These are phyloP conservation scores for Zosterops lateralis DNA, from an alignment of 2,113 vertebrate genomes.

Conservation along the genomic window DNA sequence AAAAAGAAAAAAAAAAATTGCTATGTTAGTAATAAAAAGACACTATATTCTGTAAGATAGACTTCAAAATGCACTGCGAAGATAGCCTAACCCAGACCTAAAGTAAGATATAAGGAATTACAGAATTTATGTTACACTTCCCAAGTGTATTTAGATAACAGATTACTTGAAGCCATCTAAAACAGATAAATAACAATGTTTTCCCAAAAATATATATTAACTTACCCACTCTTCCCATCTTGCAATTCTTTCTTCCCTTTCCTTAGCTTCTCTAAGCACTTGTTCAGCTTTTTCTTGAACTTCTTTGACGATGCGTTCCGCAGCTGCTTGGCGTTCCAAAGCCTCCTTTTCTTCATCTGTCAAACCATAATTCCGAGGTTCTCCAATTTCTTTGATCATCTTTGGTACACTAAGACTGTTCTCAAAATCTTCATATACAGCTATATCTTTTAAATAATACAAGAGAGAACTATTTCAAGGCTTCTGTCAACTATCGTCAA, in stretches of 20 bases:
- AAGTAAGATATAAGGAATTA: not conserved
- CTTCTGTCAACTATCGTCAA: not conserved
- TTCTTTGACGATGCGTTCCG: constrained; percentile 72
- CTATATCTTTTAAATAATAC: constrained; percentile 75
- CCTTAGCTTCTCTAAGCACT: constrained; percentile 72
- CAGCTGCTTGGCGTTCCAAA: constrained; percentile 68
- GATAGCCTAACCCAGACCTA: not conserved
- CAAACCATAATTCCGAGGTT: constrained; percentile 82
- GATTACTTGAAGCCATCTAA: not conserved
- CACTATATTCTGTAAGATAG: not conserved
- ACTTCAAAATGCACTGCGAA: not conserved
- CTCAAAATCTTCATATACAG: constrained; percentile 72
- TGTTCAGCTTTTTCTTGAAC: constrained; percentile 60
- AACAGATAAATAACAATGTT: not conserved
- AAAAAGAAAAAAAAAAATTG: not conserved
- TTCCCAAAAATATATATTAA: not conserved
- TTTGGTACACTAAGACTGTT: constrained; percentile 74
- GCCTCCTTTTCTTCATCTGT: constrained; percentile 76
- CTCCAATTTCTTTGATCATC: constrained; percentile 79
- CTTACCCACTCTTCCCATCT: constrained; percentile 89
- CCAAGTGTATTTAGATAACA: not conserved
- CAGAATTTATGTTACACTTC: not conserved
- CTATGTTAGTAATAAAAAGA: not conserved
- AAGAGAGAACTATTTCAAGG: not conserved
- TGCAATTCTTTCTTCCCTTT: constrained; percentile 72